Evolutionary conservation across 2,797 vertebrate genomes (phyloP).

Genomic region (Lacerta bilineata): DNA sequence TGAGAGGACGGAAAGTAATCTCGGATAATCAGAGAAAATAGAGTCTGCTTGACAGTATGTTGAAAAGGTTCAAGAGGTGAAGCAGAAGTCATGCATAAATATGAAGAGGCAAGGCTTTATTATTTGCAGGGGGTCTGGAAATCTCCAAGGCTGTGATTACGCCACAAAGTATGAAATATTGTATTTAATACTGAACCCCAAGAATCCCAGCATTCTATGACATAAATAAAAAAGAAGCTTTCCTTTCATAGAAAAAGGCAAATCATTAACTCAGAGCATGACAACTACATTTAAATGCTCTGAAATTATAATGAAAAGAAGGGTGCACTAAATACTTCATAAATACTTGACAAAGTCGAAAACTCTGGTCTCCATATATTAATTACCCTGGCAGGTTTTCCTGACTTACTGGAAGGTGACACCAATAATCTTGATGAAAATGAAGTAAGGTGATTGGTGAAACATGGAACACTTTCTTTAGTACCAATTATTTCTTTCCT

Average conservation of each 20-base stretch:
- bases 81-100: constrained; percentile 63
- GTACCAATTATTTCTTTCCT: constrained; percentile 42
- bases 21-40: constrained; percentile 70
- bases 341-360: background rate
- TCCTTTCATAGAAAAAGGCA: background rate
- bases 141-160: constrained; percentile 8
- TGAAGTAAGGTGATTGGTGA: background rate
- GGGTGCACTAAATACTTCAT: background rate
- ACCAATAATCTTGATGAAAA: constrained; percentile 29
- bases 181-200: constrained; percentile 2
- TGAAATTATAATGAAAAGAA: constrained; percentile 10
- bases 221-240: background rate
- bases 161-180: constrained; percentile 20
- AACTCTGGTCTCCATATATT: constrained; percentile 24
- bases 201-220: background rate
- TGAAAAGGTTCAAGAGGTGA: constrained; percentile 66
- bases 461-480: constrained; percentile 14
- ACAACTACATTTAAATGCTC: constrained; percentile 18
- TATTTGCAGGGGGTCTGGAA: constrained; percentile 45
- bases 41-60: constrained; percentile 60
- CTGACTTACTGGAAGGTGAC: constrained; percentile 14
- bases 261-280: background rate
- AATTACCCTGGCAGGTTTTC: constrained; percentile 26
- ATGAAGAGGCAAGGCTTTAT: constrained; percentile 48
- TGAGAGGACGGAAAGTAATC: constrained; percentile 69